Base-by-base conservation (phyloP, 1,140 invertebrate genomes). In the Brachionus rubens region DNA sequence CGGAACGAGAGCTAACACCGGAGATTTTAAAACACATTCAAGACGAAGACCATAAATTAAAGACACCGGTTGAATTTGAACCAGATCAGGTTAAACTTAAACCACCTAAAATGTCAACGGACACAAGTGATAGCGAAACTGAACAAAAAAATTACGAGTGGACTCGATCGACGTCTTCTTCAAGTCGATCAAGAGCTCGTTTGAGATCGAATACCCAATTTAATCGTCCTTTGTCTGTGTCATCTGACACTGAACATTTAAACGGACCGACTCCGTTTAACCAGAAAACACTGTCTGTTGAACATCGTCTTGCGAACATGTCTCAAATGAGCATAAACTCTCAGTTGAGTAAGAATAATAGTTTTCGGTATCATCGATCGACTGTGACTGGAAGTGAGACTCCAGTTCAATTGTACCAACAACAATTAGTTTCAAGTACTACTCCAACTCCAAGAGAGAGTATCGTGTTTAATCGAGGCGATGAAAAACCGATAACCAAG, bases 241-340 rank as follows among this genome's bases (percentile, higher is more conserved):
- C 59, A 3, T 65, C 59, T 14, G 59, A 65, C n/a, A 65, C 41
- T 19, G 33, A 65, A 1, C 33, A 65, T 36, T 36, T 43, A 5
- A 65, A 14, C 16, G 40, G 36, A 14, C 59, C 19, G 43, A 65
- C 36, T 28, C 59, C 59, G 3, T 43, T 65, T 12, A 54, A 26
- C 9, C 24, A 30, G 24, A 72, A 54, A 19, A 59, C 41, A 5
- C 33, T 75, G 12, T 75, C 72, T 14, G 46, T 54, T 19, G 72
- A 75, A 21, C 72, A 75, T 33, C 72, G 72, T 10, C 10, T 75
- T 5, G 41, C 50, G 10, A 75, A 75, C 12, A 43, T 54, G 36
- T 75, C 72, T 9, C 72, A 75, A 41, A 75, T 75, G 72, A 54
- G 48, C 14, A 56, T 75, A 14, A 72, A 46, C 26, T 50, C 46